Evolutionary conservation across 37 sponge, comb jelly and placozoan species (phyloP).

Genomic region (Haliclona indistincta): DNA sequence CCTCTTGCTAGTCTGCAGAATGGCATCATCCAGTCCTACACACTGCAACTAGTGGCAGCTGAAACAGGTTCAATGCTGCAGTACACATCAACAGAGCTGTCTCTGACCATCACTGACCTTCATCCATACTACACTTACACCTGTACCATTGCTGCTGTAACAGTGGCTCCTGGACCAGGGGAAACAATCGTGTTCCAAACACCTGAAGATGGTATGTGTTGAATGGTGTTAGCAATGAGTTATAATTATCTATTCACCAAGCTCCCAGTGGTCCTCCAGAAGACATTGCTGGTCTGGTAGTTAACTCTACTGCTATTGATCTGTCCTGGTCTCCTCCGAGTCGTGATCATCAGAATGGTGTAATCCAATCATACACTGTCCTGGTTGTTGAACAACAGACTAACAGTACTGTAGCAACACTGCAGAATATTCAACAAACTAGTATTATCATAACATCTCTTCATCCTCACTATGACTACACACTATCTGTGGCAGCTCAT

Average conservation of each 20-base stretch:
- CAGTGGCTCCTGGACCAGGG: slow-evolving; percentile 26
- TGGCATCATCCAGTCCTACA: not conserved
- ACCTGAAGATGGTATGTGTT: slow-evolving; percentile 10
- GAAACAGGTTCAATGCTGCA: not conserved
- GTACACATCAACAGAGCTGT: not conserved
- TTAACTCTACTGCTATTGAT: not conserved
- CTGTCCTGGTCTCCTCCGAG: slow-evolving; percentile 11
- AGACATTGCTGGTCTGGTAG: not conserved
- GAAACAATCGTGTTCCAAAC: not conserved
- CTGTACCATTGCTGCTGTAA: slow-evolving; percentile 28
- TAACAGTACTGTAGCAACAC: not conserved
- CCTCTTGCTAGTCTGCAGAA: not conserved
- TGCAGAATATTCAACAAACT: not conserved
- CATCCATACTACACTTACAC: slow-evolving; percentile 34
- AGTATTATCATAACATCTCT: too few species aligned
- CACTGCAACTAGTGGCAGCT: not conserved
- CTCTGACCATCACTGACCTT: not conserved
- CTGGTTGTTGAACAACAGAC: not conserved
- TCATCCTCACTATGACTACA: too few species aligned
- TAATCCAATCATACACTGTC: slow-evolving; percentile 22
- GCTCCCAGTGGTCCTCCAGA: slow-evolving; percentile 15
- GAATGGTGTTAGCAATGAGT: not conserved
- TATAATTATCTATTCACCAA: too few species aligned
- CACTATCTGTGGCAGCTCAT: too few species aligned
- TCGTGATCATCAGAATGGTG: slow-evolving; percentile 6